These are phyloP conservation scores for Pterocles gutturalis DNA, from an alignment of 2,113 vertebrate species.

Conservation along the genomic window DNA sequence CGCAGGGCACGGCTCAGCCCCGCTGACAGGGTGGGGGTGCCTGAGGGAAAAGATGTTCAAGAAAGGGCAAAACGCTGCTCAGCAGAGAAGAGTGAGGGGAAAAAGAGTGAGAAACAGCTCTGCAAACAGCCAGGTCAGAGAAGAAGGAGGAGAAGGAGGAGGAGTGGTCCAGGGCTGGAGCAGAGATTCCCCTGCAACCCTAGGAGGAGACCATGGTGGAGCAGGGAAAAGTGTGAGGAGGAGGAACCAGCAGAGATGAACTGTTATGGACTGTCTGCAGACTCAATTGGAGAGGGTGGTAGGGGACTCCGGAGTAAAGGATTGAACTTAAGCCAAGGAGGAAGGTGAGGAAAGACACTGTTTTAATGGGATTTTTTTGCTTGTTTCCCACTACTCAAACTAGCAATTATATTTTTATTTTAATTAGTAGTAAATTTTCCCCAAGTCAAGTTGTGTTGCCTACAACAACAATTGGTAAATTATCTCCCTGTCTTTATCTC, in stretches of 20 bases:
- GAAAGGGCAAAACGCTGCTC: not conserved
- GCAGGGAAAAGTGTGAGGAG: not conserved
- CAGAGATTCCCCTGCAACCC: not conserved
- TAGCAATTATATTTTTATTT: not conserved
- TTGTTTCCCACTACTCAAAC: not conserved
- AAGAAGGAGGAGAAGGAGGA: not conserved
- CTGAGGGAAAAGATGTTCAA: not conserved
- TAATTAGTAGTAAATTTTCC: not conserved
- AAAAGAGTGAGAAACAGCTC: not conserved
- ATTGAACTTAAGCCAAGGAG: not conserved
- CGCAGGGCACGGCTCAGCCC: not conserved
- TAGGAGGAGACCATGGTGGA: not conserved
- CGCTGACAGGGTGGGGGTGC: rapidly evolving
- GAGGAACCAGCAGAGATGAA: not conserved
- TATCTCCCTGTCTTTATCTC: not conserved
- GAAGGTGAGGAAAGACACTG: not conserved
- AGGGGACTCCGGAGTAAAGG: not conserved
- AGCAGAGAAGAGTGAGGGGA: too few relatives aligned
- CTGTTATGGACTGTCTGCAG: not conserved
- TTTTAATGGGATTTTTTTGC: not conserved
- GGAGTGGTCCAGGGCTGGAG: not conserved
- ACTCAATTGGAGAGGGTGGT: not conserved
- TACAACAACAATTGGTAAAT: not conserved
- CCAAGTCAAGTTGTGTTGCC: not conserved
- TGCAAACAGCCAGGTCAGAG: rapidly evolving